A percentile compares a stretch with the other conserved stretches of the same genome.
Evolutionary conservation across 2,113 vertebrate species (phyloP).

Genomic region (Alligator mississippiensis): DNA sequence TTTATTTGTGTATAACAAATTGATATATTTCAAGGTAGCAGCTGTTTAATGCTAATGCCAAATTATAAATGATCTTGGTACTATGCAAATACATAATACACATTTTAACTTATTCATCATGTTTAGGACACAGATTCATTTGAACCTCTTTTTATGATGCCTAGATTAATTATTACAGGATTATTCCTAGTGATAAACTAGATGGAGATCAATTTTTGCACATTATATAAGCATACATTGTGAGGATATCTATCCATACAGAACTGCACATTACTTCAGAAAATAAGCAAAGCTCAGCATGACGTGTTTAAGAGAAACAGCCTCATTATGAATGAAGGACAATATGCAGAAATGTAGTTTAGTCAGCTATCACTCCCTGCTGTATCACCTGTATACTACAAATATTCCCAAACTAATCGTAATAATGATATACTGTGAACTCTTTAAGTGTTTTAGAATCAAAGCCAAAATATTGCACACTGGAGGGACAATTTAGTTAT

Average conservation of each 20-base stretch:
- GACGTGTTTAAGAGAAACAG: background rate
- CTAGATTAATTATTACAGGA: background rate
- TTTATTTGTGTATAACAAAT: constrained; percentile 72
- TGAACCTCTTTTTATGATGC: constrained; percentile 23
- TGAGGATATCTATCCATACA: background rate
- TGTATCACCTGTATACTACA: background rate
- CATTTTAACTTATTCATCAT: constrained; percentile 38
- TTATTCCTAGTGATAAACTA: background rate
- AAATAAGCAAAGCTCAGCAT: background rate
- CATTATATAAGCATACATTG: background rate
- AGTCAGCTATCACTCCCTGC: background rate
- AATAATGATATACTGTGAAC: background rate
- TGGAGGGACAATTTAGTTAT: background rate
- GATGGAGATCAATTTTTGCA: background rate
- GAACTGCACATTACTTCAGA: background rate
- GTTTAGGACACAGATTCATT: constrained; percentile 42
- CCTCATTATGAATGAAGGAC: background rate
- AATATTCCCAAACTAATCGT: background rate
- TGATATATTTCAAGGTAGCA: constrained; percentile 74
- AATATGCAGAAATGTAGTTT: background rate
- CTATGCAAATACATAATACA: constrained; percentile 31
- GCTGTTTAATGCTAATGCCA: constrained; percentile 72
- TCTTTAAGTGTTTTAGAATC: background rate
- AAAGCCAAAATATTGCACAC: background rate
- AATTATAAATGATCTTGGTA: constrained; percentile 67